Percentiles rank a stretch among this genome's conserved stretches.
These are phyloP conservation scores for Brachionus rubens DNA, from an alignment of 1,140 invertebrate genomes.

Conservation along the genomic window DNA sequence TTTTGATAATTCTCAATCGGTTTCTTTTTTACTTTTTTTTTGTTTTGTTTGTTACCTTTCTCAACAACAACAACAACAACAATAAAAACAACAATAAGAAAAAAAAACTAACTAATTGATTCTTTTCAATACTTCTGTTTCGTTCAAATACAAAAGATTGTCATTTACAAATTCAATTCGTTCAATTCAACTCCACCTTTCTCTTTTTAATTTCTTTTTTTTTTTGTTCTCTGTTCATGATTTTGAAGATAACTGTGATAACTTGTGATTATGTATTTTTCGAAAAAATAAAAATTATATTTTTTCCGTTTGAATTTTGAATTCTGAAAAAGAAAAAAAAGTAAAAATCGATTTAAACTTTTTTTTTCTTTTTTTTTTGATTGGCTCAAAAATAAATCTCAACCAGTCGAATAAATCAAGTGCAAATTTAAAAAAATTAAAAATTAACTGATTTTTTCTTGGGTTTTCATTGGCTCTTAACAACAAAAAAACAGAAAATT, in stretches of 20 bases:
- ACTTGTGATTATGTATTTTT: too few species aligned
- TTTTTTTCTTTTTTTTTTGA: too few species aligned
- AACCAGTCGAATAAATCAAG: background rate
- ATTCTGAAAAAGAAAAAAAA: background rate
- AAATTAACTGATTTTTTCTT: background rate
- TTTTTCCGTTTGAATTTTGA: too few species aligned
- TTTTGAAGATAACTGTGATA: background rate
- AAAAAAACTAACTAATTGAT: conserved; percentile 30
- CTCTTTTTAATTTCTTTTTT: too few species aligned
- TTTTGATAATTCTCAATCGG: conserved; percentile 22
- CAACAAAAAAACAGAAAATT: too few species aligned
- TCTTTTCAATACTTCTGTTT: too few species aligned
- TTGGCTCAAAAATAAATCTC: background rate
- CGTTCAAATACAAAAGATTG: background rate
- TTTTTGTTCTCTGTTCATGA: too few species aligned
- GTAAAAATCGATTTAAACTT: conserved; percentile 16
- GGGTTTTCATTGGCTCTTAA: background rate
- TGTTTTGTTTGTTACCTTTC: background rate
- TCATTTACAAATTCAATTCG: conserved; percentile 38
- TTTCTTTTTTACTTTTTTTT: too few species aligned
- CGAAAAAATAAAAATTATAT: too few species aligned
- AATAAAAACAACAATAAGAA: background rate
- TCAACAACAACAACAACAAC: too few species aligned
- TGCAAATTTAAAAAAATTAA: background rate
- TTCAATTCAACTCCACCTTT: too few species aligned